phyloP scores from a whole-genome alignment of 2,888 invertebrate genomes.

The Drosophila cyrtoloma region DNA sequence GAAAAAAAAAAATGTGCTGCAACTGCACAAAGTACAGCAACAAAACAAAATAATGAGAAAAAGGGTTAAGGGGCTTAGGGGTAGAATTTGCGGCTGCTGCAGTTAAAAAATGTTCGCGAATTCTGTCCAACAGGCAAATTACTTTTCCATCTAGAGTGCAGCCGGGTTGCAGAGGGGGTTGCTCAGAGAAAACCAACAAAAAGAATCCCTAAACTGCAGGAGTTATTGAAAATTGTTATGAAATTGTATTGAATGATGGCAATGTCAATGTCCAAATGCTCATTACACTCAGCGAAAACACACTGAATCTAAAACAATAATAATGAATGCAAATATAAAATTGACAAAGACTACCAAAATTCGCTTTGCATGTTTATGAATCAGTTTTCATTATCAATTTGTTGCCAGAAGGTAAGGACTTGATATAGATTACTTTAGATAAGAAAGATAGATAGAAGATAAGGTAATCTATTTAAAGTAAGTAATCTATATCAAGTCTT shows the following conservation, averaged over 20 bases:
- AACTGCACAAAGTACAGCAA: slow-evolving; percentile 25
- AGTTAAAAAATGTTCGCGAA: slow-evolving; percentile 40
- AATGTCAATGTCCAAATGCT: slow-evolving; percentile 20
- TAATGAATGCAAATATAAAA: neutral
- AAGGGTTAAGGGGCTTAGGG: slow-evolving; percentile 74
- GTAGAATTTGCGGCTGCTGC: slow-evolving; percentile 59
- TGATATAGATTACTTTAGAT: neutral
- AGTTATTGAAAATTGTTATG: slow-evolving; percentile 40
- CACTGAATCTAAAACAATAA: neutral
- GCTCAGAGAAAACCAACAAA: slow-evolving; percentile 24
- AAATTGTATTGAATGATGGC: slow-evolving; percentile 34
- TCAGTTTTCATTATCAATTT: neutral
- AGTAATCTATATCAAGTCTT: too few relatives aligned
- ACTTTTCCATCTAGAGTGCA: slow-evolving; percentile 29
- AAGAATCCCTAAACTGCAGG: neutral
- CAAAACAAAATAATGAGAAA: slow-evolving; percentile 10
- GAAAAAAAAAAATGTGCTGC: slow-evolving; percentile 30
- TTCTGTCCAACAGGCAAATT: slow-evolving; percentile 52
- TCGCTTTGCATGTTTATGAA: neutral
- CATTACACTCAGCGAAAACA: slow-evolving; percentile 38
- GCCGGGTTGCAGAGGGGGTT: slow-evolving; percentile 24
- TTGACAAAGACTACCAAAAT: neutral
- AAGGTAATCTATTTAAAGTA: too few relatives aligned
- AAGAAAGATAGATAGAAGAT: too few relatives aligned
- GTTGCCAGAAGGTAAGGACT: neutral